A percentile compares a stretch with the other conserved stretches of the same genome.
Evolutionary conservation across 1,140 invertebrate species (phyloP).

Genomic region (Agraylea sexmaculata): DNA sequence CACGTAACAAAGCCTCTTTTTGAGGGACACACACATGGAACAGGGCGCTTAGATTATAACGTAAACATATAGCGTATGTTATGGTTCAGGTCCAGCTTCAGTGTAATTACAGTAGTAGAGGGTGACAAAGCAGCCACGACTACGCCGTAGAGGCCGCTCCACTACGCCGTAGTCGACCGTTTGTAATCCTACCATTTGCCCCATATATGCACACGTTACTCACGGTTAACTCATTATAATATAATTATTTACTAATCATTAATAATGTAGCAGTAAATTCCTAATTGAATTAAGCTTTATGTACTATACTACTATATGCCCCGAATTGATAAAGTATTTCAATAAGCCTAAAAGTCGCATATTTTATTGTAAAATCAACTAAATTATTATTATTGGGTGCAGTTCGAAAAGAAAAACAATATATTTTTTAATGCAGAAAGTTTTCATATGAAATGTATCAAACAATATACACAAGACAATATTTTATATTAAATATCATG

Average conservation of each 20-base stretch:
- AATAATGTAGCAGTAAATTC: too few species aligned
- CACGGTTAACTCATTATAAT: neutral
- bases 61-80: constrained; percentile 6
- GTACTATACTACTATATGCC: too few species aligned
- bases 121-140: neutral
- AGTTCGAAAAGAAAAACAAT: too few species aligned
- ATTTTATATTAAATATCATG: too few species aligned
- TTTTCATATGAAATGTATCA: too few species aligned
- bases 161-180: neutral
- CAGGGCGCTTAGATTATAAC: constrained; percentile 7
- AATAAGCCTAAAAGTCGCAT: too few species aligned
- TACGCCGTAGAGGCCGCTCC: neutral
- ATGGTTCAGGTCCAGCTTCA: neutral
- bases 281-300: too few species aligned
- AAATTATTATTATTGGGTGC: too few species aligned
- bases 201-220: neutral
- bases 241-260: neutral
- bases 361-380: too few species aligned
- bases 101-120: neutral
- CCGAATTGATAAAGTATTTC: too few species aligned
- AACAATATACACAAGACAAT: too few species aligned
- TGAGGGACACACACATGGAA: neutral
- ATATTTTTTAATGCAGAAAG: too few species aligned
- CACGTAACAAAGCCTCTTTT: neutral
- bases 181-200: neutral